Percentiles rank a stretch among this genome's conserved stretches.
Conservation (phyloP, 2,888 invertebrate genomes). For the Acronicta aceris region DNA sequence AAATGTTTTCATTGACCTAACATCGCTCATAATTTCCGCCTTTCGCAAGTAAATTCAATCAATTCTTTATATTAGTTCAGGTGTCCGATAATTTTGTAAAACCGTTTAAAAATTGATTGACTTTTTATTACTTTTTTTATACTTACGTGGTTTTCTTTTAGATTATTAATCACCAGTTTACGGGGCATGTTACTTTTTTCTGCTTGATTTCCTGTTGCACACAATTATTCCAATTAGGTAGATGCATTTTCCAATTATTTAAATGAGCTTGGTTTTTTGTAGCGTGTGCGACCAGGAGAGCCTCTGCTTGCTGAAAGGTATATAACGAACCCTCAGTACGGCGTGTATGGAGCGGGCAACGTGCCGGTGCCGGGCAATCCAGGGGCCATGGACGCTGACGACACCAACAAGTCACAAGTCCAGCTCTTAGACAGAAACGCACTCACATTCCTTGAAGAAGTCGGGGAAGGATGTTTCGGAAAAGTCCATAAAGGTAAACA, state of each 20-base stretch:
- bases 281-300: constrained; percentile 89
- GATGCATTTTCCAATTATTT: constrained; percentile 30
- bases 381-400: constrained; percentile 63
- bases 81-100: too few relatives aligned
- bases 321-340: constrained; percentile 94
- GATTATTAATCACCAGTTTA: not conserved
- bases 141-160: too few relatives aligned
- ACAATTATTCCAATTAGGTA: constrained; percentile 35
- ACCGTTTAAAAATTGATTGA: not conserved
- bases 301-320: constrained; percentile 92
- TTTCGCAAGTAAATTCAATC: too few relatives aligned
- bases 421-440: constrained; percentile 91
- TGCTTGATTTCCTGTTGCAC: constrained; percentile 52
- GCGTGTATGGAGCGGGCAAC: constrained; percentile 82
- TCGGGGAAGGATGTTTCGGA: constrained; percentile 96
- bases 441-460: constrained; percentile 92
- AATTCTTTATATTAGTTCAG: too few relatives aligned
- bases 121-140: not conserved
- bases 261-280: constrained; percentile 65
- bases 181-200: constrained; percentile 18
- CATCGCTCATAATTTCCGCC: too few relatives aligned
- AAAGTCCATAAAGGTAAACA: constrained; percentile 95
- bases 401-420: constrained; percentile 81
- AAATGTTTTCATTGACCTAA: too few relatives aligned
- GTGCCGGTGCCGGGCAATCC: constrained; percentile 58